Base-by-base conservation (phyloP, 2,113 vertebrate species). In the Hippocampus zosterae region DNA sequence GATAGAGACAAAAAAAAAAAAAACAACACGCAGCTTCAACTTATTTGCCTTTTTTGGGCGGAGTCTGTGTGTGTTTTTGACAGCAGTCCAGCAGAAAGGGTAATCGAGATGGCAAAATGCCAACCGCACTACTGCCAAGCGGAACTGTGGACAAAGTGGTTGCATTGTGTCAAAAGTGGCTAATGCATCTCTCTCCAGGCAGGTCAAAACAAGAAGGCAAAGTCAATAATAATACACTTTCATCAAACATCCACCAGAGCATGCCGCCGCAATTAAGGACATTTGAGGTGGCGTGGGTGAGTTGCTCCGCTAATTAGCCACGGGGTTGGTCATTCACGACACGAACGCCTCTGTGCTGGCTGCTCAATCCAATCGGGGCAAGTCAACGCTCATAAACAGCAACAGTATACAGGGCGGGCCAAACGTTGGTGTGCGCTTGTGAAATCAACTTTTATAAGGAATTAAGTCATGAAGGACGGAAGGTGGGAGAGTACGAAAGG, bases 171-270 rank as follows among this genome's bases (percentile, higher is more conserved):
- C 27, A 60, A 60, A 60, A 33, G 27, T 10, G 19, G 4, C 12
- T n/a, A 4, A 63, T 13, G 37, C 21, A 37, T 60, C 29, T 29
- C 15, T 60, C 2, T 60, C 9, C 55, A 41, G 19, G 19, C 60
- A 12, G 16, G 33, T 41, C 19, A 12, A 8, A n/a, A 41, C 33
- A 62, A 21, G 8, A 62, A n/a, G 33, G 37, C 19, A 23, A 40
- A 40, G 61, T 63, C 61, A 63, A n/a, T n/a, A 63, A 42, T 63
- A 23, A 41, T n/a, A 41, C 13, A 63, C 13, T 60, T 60, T 33
- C 6, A 60, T 60, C 5, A 3, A 33, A 18, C 25, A 9, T 18
- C 27, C 27, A 10, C 15, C 27, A 33, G 29, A 33, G 57, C 57
- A 18, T 33, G 27, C 23, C 27, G 7, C 16, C 1, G 27, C 57